phyloP scores from a whole-genome alignment of 2,888 invertebrate species.

The Cryptocheilus praepositus region DNA sequence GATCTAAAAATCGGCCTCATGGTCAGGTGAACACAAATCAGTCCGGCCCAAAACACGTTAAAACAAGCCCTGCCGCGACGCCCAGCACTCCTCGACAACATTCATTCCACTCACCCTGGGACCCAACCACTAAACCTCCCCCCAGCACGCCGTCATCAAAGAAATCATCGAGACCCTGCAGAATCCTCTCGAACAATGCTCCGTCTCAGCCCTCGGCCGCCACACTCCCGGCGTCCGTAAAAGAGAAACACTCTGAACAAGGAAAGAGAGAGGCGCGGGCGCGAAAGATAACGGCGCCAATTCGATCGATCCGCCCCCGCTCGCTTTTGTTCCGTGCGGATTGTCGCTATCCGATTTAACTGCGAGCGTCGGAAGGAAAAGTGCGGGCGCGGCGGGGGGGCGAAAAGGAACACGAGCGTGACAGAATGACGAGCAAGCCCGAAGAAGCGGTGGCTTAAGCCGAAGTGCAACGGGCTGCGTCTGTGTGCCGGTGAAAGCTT shows the following conservation, averaged over 20 bases:
- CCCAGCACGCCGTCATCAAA: no score
- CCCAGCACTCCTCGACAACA: no score
- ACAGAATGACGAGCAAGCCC: neutral
- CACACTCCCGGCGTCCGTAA: neutral
- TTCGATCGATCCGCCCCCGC: slow-evolving; percentile 68
- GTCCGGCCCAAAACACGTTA: no score
- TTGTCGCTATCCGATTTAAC: slow-evolving; percentile 66
- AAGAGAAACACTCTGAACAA: slow-evolving; percentile 21
- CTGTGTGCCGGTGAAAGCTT: no score
- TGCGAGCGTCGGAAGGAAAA: slow-evolving; percentile 42
- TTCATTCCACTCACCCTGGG: no score
- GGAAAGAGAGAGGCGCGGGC: slow-evolving; percentile 55
- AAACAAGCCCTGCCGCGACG: no score
- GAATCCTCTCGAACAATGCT: neutral
- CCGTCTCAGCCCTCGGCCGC: neutral
- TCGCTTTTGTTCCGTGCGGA: slow-evolving; percentile 63
- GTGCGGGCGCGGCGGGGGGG: neutral
- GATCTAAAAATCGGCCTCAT: no score
- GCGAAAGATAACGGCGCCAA: slow-evolving; percentile 69
- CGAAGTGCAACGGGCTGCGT: slow-evolving; percentile 46
- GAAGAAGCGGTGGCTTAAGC: slow-evolving; percentile 43
- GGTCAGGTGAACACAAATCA: no score
- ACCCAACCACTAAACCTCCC: no score
- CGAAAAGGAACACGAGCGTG: slow-evolving; percentile 1
- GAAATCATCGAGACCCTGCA: neutral